A percentile compares a stretch with the other conserved stretches of the same genome.
These are phyloP conservation scores for Camponotus pennsylvanicus DNA, from an alignment of 1,140 invertebrate genomes.

Conservation along the genomic window DNA sequence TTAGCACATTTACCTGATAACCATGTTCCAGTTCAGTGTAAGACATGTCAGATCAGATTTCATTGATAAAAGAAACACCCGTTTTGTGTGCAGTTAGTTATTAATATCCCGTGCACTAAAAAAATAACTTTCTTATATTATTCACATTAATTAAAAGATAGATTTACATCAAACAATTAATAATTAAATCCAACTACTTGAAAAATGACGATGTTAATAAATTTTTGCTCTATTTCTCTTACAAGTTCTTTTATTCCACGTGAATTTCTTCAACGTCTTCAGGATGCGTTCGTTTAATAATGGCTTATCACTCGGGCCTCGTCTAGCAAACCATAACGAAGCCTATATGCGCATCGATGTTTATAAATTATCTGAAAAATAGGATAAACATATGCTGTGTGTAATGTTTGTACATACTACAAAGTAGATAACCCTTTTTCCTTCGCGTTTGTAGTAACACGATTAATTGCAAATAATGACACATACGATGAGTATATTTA, in stretches of 20 bases:
- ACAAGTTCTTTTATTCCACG: background rate
- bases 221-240: background rate
- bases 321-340: too few relatives aligned
- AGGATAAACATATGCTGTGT: background rate
- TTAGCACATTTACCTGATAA: slow-evolving; percentile 89
- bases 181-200: background rate
- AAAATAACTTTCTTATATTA: background rate
- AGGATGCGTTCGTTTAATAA: too few relatives aligned
- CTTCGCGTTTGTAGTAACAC: background rate
- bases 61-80: slow-evolving; percentile 80
- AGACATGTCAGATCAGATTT: slow-evolving; percentile 89
- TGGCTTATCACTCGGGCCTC: too few relatives aligned
- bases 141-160: background rate
- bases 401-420: background rate
- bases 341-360: too few relatives aligned
- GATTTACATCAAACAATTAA: background rate
- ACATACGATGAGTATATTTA: background rate
- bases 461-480: background rate
- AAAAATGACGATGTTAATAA: background rate
- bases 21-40: slow-evolving; percentile 96
- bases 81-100: slow-evolving; percentile 5
- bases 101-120: slow-evolving; percentile 53
- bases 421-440: too few relatives aligned
- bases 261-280: background rate
- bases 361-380: background rate